phyloP scores from a whole-genome alignment of 2,113 vertebrate species.

The Numenius arquata region DNA sequence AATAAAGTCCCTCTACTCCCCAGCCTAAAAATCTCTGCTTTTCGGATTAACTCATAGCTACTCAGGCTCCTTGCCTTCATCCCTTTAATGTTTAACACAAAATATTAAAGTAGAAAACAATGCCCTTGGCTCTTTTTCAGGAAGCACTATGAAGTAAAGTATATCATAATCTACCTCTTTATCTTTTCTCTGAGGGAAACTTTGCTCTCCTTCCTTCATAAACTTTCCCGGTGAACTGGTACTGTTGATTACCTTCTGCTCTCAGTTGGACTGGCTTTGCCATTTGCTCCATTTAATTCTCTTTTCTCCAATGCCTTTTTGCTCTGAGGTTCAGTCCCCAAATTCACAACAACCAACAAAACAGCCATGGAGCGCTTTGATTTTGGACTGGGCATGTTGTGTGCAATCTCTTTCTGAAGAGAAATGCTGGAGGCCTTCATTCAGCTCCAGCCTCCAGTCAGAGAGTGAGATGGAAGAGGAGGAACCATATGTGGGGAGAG shows the following conservation, averaged over 20 bases:
- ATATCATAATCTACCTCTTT: slow-evolving; percentile 25
- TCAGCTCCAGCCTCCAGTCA: background rate
- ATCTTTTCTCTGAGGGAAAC: slow-evolving; percentile 14
- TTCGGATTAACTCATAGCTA: slow-evolving; percentile 10
- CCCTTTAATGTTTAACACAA: slow-evolving; percentile 48
- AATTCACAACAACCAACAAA: background rate
- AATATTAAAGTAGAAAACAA: slow-evolving; percentile 59
- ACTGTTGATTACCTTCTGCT: background rate
- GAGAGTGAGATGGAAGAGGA: background rate
- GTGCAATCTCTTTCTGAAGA: background rate
- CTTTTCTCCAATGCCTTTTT: background rate
- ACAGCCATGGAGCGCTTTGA: background rate
- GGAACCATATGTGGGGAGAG: fast-evolving
- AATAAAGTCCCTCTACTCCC: background rate
- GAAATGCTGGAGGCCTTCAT: background rate
- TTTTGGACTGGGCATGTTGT: background rate
- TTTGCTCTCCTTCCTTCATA: slow-evolving; percentile 31
- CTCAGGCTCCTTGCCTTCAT: slow-evolving; percentile 16
- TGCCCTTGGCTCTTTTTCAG: slow-evolving; percentile 28
- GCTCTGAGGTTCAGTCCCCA: background rate
- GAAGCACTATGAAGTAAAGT: slow-evolving; percentile 24
- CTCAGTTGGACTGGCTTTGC: background rate
- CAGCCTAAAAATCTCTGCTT: background rate
- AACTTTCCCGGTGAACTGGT: slow-evolving; percentile 19
- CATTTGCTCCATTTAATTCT: background rate